Conservation (phyloP, 2,797 vertebrate genomes). For the Chelon auratus region DNA sequence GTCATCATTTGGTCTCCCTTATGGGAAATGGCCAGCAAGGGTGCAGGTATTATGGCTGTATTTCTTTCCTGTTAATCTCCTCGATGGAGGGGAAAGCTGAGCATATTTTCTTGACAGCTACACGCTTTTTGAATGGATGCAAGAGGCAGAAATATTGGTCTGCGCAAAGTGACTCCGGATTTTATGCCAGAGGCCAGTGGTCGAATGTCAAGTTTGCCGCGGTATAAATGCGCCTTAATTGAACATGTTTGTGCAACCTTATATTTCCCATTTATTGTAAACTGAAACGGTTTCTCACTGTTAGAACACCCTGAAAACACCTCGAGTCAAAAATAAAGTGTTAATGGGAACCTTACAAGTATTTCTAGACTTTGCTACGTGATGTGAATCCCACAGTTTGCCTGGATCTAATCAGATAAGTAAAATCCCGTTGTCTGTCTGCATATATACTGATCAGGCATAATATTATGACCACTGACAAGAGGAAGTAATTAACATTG, state of each 20-base stretch:
- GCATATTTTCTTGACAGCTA: background rate
- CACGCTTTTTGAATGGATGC: background rate
- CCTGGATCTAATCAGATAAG: conserved; percentile 4
- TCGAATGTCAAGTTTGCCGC: conserved; percentile 4
- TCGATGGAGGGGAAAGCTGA: conserved; percentile 12
- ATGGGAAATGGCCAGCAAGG: conserved; percentile 23
- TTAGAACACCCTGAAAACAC: background rate
- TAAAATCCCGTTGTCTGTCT: conserved; percentile 16
- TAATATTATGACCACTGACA: no score
- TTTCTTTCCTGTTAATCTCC: conserved; percentile 22
- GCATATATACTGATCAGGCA: background rate
- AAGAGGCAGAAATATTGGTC: background rate
- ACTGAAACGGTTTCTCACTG: conserved; percentile 17
- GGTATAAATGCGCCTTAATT: conserved; percentile 29
- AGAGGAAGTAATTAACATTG: no score
- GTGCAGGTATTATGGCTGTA: conserved; percentile 14
- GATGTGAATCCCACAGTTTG: conserved; percentile 23
- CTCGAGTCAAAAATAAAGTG: background rate
- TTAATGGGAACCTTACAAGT: conserved; percentile 4
- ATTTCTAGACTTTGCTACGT: conserved; percentile 2
- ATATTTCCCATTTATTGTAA: conserved; percentile 14
- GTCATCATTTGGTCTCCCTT: no score
- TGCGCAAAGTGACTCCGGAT: background rate
- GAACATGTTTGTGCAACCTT: background rate
- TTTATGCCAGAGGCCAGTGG: conserved; percentile 10